Conservation (phyloP, 2,113 vertebrate species). For the Daubentonia madagascariensis region DNA sequence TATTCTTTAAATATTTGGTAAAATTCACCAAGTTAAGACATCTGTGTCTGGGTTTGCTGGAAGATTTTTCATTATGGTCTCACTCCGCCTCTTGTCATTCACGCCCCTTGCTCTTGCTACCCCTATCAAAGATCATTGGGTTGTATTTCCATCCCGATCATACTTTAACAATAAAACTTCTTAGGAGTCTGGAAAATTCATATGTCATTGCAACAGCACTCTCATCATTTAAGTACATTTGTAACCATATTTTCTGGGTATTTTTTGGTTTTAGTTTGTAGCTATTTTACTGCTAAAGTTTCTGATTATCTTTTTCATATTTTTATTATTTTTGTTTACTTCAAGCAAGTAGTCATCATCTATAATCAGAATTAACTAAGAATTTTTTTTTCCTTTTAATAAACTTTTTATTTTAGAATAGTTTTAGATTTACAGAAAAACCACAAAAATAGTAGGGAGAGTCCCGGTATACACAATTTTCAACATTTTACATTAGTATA, state of each 20-base stretch:
- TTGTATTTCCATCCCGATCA: background rate
- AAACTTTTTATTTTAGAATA: background rate
- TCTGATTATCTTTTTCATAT: background rate
- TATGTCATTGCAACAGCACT: background rate
- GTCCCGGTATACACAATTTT: background rate
- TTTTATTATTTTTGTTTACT: background rate
- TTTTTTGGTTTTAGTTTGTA: background rate
- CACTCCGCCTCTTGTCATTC: background rate
- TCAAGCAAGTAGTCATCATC: background rate
- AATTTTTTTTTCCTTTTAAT: background rate
- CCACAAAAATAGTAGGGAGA: background rate
- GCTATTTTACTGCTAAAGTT: background rate
- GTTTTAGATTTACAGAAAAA: background rate
- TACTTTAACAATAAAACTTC: background rate
- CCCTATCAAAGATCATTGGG: background rate
- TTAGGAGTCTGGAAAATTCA: background rate
- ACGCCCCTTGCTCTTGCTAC: background rate
- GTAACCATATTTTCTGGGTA: background rate
- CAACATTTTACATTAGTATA: background rate
- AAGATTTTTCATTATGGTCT: background rate
- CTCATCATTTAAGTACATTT: background rate
- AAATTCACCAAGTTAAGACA: background rate
- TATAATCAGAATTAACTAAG: background rate
- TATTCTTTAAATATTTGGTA: background rate
- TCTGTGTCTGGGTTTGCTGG: background rate